Base-by-base conservation (phyloP, 2,888 invertebrate species). In the Leucophenga montana region DNA sequence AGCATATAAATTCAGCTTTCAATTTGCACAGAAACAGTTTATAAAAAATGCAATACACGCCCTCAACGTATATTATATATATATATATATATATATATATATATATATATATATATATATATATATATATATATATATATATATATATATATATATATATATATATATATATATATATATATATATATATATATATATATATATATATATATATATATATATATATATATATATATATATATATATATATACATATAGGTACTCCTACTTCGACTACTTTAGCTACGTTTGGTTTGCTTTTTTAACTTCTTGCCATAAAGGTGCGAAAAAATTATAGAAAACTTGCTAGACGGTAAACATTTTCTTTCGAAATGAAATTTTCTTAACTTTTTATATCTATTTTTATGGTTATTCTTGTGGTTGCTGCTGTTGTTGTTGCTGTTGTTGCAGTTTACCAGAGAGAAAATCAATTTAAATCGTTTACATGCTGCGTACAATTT, bases 1-100 rank as follows among this genome's bases (percentile, higher is more conserved):
- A 72, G 77, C 4, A 74, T 77, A 85, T 83, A 85, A 83, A 85
- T 82, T 83, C 75, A 70, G 76, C 78, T 82, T 77, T 75, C 77
- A 84, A 82, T 83, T 78, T 79, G 71, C 66, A 66, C 73, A 73
- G 39, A 39, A 66, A 74, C 71, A 71, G 67, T 75, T 73, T 69
- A 83, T 77, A 77, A 76, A 80, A 79, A 79, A 80, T 82, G 75
- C 75, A 78, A 72, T 75, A 70, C 48, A 64, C 48, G 62, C 62
- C 27, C 44, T 16, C 6, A 5, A 16, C 56, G 64, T 33, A 33
- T 33, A 3, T 8, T 33, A 33, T 3, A 33, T 33, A 33, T 8
- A 5, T 33, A 5, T 33, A 33, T n/a, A n/a, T n/a, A n/a, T n/a
- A n/a, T n/a, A n/a, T n/a, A n/a, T n/a, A n/a, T n/a, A n/a, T n/a